Base-by-base conservation (phyloP, 2,888 invertebrate species). In the Pollenia griseotomentosa region DNA sequence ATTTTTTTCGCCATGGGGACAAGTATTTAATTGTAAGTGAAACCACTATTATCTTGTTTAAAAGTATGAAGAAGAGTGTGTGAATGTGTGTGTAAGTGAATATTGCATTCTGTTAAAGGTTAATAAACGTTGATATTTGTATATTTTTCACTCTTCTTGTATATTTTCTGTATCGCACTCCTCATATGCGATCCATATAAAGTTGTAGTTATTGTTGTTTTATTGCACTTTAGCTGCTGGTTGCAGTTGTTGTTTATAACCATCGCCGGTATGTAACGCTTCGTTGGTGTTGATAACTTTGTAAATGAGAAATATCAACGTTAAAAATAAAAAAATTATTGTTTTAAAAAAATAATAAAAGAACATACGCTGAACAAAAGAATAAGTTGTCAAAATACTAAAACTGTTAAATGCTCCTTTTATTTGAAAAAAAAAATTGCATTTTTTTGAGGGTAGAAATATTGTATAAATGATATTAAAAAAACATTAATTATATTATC, bases 111-210 rank as follows among this genome's bases (percentile, higher is more conserved):
- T 75, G 78, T 81, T 82, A 84, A 84, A 87, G 87, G 87, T 87
- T 87, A 87, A 87, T 87, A 87, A 84, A 87, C 87, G 87, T 82
- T 87, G 70, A 87, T 81, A 84, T 73, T 87, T 84, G 74, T 84
- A 73, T 80, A 12, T 70, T 70, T 70, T 74, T 70, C 53, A 70
- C 44, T 84, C 59, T 51, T 73, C 63, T 65, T 63, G 14, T 46
- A 8, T 23, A 44, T 70, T 42, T 59, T 55, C 33, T 66, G 12
- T 68, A 51, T 71, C 63, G 51, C 70, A 46, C 11, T 46, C 11
- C n/a, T 46, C 33, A 9, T 10, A n/a, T 16, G 33, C 33, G 33
- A 33, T 12, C 11, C n/a, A 23, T 51, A 48, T 71, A 33, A 14
- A 70, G 70, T 79, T 55, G 63, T 65, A 23, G 61, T 59, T 70